Evolutionary conservation across 2,797 vertebrate genomes (phyloP).

Genomic region (Triplophysa bombifrons): DNA sequence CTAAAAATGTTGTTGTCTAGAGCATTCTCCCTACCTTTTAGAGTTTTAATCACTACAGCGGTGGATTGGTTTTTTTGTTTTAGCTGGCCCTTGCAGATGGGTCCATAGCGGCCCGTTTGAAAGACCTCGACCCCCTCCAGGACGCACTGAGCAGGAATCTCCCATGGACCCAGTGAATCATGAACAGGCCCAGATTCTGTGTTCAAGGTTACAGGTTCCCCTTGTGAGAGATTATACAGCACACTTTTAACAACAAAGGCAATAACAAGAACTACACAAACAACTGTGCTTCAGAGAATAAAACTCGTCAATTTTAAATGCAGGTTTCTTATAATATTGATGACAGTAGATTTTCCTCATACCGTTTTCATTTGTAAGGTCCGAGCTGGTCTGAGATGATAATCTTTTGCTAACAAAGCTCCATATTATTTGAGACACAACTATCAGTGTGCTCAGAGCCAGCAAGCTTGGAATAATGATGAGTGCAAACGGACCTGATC

Average conservation of each 20-base stretch:
- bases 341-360: not conserved
- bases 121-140: constrained; percentile 66
- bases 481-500: constrained; percentile 61
- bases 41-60: constrained; percentile 68
- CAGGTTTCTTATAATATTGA: too few relatives aligned
- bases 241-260: not conserved
- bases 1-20: not conserved
- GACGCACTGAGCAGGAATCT: constrained; percentile 62
- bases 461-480: constrained; percentile 70
- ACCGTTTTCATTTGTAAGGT: not conserved
- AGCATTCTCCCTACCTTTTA: constrained; percentile 58
- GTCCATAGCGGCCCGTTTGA: constrained; percentile 67
- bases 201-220: constrained; percentile 38
- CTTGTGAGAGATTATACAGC: constrained; percentile 47
- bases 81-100: constrained; percentile 68
- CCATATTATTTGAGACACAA: constrained; percentile 66
- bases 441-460: constrained; percentile 65
- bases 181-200: constrained; percentile 39
- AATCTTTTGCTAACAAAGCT: constrained; percentile 61
- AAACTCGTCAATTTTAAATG: too few relatives aligned
- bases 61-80: constrained; percentile 55
- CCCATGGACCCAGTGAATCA: constrained; percentile 62
- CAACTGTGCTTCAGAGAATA: too few relatives aligned
- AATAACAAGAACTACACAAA: too few relatives aligned
- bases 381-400: constrained; percentile 4